phyloP scores from a whole-genome alignment of 2,797 vertebrate genomes.

The Enteromius afrohamiltoni region DNA sequence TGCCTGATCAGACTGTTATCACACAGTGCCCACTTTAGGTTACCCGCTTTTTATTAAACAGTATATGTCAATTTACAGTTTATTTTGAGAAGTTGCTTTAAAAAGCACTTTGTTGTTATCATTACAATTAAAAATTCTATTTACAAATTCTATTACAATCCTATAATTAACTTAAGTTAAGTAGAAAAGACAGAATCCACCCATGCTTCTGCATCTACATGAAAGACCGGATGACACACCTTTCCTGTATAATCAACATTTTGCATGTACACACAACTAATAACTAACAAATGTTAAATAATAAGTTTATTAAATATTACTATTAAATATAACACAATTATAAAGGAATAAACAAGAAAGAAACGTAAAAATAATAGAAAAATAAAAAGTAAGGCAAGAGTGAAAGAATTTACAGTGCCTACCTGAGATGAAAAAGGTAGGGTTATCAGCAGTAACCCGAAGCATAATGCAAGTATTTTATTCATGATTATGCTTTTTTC shows the following conservation, averaged over 20 bases:
- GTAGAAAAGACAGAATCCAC: background rate
- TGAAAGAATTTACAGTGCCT: conserved; percentile 11
- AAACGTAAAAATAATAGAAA: background rate
- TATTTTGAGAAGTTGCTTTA: background rate
- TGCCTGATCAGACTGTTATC: background rate
- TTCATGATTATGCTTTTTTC: conserved; percentile 45
- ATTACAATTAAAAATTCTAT: background rate
- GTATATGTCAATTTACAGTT: background rate
- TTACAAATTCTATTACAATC: background rate
- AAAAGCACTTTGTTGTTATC: background rate
- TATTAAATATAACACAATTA: background rate
- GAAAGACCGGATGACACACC: background rate
- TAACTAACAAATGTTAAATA: background rate
- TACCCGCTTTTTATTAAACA: too few species aligned
- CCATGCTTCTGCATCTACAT: background rate
- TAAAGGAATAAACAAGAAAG: background rate
- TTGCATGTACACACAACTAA: background rate
- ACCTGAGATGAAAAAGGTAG: conserved; percentile 60
- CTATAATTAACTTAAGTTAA: background rate
- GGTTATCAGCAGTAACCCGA: conserved; percentile 66
- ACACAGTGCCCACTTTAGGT: background rate
- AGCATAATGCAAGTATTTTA: conserved; percentile 43
- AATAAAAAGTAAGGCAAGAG: background rate
- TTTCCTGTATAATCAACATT: background rate
- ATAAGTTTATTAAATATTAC: background rate